phyloP scores from a whole-genome alignment of 2,888 invertebrate genomes.

The Torymus auratus region DNA sequence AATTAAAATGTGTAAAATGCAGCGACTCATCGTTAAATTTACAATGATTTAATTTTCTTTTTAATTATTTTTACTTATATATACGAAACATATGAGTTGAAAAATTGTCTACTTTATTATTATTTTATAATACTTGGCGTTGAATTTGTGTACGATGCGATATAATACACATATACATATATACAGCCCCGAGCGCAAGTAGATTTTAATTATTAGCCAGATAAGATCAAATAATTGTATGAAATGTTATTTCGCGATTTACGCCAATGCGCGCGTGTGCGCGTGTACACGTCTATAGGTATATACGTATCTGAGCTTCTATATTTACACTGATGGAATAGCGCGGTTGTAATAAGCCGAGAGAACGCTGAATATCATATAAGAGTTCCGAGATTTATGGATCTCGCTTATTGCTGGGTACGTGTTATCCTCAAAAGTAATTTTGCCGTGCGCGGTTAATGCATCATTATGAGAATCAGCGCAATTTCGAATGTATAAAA shows the following conservation, averaged over 20 bases:
- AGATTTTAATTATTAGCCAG: neutral
- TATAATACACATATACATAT: too few relatives aligned
- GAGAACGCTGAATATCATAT: conserved; percentile 44
- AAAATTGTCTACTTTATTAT: too few relatives aligned
- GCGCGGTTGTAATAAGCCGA: conserved; percentile 34
- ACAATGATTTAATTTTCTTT: too few relatives aligned
- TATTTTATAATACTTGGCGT: too few relatives aligned
- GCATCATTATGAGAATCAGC: conserved; percentile 49
- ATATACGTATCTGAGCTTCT: neutral
- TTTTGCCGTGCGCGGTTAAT: conserved; percentile 38
- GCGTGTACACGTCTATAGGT: neutral
- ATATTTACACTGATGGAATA: conserved; percentile 33
- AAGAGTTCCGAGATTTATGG: conserved; percentile 47
- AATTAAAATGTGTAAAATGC: too few relatives aligned
- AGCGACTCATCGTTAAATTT: too few relatives aligned
- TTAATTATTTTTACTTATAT: too few relatives aligned
- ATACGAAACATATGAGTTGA: too few relatives aligned
- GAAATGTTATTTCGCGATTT: conserved; percentile 34
- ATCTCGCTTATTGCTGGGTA: conserved; percentile 41
- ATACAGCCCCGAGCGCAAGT: too few relatives aligned
- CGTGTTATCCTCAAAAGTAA: conserved; percentile 43
- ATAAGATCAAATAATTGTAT: conserved; percentile 25
- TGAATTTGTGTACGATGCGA: too few relatives aligned
- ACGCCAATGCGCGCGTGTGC: neutral
- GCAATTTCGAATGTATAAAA: conserved; percentile 31